A percentile compares a stretch with the other conserved stretches of the same genome.
phyloP scores from a whole-genome alignment of 2,888 invertebrate species.

The Argyra leucocephala region DNA sequence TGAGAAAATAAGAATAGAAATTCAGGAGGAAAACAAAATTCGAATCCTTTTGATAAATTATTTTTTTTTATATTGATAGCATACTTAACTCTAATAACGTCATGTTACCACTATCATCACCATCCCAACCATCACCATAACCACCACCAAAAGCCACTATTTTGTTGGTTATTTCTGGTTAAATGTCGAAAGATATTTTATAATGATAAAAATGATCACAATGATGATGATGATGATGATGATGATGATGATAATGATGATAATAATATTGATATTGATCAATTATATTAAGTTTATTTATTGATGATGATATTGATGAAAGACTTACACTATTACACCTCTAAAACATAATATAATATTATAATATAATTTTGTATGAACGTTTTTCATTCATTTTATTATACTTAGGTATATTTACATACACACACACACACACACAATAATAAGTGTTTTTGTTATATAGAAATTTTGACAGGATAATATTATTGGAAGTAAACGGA shows the following conservation, averaged over 20 bases:
- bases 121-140: too few species aligned
- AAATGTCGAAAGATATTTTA: not conserved
- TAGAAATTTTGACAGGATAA: too few species aligned
- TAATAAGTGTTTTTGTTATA: too few species aligned
- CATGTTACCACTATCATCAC: not conserved
- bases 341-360: too few species aligned
- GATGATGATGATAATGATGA: not conserved
- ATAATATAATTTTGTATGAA: too few species aligned
- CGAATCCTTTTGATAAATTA: not conserved
- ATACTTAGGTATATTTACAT: too few species aligned
- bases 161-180: not conserved
- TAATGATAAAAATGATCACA: not conserved
- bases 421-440: too few species aligned
- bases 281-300: not conserved
- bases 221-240: not conserved
- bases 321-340: not conserved
- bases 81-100: slow-evolving; percentile 1
- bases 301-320: not conserved
- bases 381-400: too few species aligned
- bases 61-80: not conserved
- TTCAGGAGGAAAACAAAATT: not conserved
- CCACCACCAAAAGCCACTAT: too few species aligned
- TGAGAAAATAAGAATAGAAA: not conserved
- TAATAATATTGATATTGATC: not conserved
- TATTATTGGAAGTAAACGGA: too few species aligned